Evolutionary conservation across 2,113 vertebrate species (phyloP), one percentile per base, ranked within the genome.

Genomic region (Notarius quadriscutis): DNA sequence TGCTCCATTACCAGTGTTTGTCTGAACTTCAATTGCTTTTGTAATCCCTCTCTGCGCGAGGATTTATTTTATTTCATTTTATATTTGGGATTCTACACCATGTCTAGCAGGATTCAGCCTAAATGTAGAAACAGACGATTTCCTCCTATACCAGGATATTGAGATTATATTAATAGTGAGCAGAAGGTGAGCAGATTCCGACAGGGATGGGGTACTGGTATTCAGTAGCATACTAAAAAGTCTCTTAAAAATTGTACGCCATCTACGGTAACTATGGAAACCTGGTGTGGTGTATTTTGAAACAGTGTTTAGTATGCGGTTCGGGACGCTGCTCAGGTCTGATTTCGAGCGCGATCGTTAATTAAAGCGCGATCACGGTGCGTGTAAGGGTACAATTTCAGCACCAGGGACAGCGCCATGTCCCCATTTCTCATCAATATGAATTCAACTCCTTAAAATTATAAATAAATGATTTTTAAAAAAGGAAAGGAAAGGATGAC

Each of bases 391-490:
- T 69, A 15, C 58, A 50, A n/a, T 81, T 93, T 93, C 93, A 94
- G 93, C 75, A 95, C 94, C 89, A 65, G 18, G 92, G 93, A 92
- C 91, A 95, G 93, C 90, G 91, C 90, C 65, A 25, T 34, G 1
- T 41, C 79, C 1, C 9, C 78, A 22, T 41, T 14, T 27, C 5
- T 8, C 84, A 57, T 67, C 60, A 34, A 62, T 55, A 17, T 27
- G 14, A 55, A 27, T n/a, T 55, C 55, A 57, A 17, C 34, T 79
- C 51, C n/a, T 12, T 22, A 34, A 5, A 58, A 58, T 4, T 41
- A 41, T 41, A 41, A 41, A 41, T 41, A 41, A 41, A 41, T 4
- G 2, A 41, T 41, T 41, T 41, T 41, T 41, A 41, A 41, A 41
- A 41, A 41, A 41, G 41, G 41, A 41, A 41, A 41, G 3, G 41